phyloP scores from a whole-genome alignment of 2,113 vertebrate species.

The Trogon melanurus region DNA sequence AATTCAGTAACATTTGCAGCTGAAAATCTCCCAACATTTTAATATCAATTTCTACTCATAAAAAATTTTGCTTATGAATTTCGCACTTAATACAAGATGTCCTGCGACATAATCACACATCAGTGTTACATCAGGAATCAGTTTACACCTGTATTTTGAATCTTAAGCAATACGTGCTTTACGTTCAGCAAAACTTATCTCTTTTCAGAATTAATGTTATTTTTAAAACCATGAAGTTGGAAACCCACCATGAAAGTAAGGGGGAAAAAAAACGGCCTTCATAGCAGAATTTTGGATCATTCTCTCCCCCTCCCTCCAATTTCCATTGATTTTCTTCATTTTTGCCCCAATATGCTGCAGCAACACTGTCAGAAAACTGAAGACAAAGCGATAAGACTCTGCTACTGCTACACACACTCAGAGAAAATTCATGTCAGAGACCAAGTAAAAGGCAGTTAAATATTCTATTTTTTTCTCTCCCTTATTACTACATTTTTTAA shows the following conservation, averaged over 20 bases:
- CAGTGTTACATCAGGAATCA: background rate
- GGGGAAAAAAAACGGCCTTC: background rate
- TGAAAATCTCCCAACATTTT: background rate
- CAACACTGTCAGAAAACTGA: background rate
- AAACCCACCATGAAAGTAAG: background rate
- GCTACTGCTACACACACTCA: background rate
- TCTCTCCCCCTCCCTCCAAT: background rate
- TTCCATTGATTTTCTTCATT: background rate
- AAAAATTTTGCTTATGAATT: background rate
- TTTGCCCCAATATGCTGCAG: background rate
- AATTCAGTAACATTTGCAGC: background rate
- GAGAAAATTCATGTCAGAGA: background rate
- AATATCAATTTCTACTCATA: background rate
- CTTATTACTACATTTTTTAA: background rate
- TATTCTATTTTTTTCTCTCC: background rate
- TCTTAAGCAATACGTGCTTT: accelerated
- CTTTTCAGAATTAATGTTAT: background rate
- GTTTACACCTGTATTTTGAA: background rate
- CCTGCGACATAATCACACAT: background rate
- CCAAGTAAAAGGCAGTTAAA: background rate
- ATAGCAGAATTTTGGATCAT: background rate
- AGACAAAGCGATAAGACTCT: background rate
- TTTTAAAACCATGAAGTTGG: background rate
- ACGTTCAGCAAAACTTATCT: background rate
- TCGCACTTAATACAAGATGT: background rate